Conservation (phyloP, 2,888 invertebrate species). For the Tipula vernalis region DNA sequence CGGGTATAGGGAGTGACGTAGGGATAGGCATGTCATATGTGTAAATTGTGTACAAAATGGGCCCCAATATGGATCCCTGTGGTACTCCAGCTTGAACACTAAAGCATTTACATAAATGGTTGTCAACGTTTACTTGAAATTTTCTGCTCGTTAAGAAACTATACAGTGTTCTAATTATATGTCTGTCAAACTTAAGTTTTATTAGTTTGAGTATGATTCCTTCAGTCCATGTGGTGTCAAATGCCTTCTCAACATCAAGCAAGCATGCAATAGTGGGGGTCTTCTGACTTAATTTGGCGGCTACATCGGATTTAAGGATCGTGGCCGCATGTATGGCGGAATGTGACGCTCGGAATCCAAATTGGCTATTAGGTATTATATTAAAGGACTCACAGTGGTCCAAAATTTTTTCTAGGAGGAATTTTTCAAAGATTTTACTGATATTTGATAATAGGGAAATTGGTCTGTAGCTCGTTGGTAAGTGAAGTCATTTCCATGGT, state of each 20-base stretch:
- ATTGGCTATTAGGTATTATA: slow-evolving; percentile 12
- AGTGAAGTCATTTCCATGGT: too few species aligned
- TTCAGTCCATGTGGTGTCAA: slow-evolving; percentile 1
- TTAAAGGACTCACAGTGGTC: neutral
- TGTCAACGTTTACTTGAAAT: neutral
- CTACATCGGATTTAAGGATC: neutral
- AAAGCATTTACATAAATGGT: neutral
- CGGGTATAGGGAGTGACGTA: too few species aligned
- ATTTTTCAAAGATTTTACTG: too few species aligned
- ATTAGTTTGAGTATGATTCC: neutral
- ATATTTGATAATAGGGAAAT: too few species aligned
- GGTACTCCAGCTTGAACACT: neutral
- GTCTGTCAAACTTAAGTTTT: neutral
- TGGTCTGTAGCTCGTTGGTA: too few species aligned
- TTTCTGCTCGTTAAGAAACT: neutral
- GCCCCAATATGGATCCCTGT: neutral
- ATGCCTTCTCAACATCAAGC: neutral
- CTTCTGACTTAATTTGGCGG: neutral
- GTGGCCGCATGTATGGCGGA: slow-evolving; percentile 6
- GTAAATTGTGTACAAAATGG: neutral
- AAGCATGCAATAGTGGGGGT: slow-evolving; percentile 5
- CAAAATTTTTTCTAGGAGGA: neutral
- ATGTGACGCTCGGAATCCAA: too few species aligned
- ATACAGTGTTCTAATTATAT: neutral
- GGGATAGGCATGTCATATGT: too few species aligned